These are phyloP conservation scores for Bhutanitis thaidina DNA, from an alignment of 2,888 invertebrate species.

Conservation along the genomic window DNA sequence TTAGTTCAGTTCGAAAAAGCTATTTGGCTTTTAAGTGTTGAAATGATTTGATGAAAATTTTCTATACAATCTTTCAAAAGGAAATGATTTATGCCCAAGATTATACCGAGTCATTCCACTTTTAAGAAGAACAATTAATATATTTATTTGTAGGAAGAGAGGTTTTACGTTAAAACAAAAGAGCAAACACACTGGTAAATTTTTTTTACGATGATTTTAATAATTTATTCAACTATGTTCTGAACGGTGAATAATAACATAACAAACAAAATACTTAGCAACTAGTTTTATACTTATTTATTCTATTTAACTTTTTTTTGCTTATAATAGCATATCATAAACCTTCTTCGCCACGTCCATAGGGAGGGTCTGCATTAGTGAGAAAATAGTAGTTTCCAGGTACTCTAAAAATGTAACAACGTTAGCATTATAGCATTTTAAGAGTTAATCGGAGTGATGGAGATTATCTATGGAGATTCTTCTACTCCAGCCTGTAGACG, in stretches of 20 bases:
- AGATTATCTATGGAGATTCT: too few species aligned
- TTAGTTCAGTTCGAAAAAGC: constrained; percentile 51
- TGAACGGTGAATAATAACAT: not conserved
- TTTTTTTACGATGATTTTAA: not conserved
- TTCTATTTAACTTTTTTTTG: too few species aligned
- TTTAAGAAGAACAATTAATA: constrained; percentile 2
- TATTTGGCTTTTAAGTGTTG: constrained; percentile 64
- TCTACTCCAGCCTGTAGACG: too few species aligned
- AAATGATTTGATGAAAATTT: constrained; percentile 58
- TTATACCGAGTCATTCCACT: constrained; percentile 34
- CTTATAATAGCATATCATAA: constrained; percentile 34
- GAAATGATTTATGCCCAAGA: constrained; percentile 7
- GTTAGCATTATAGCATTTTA: constrained; percentile 7
- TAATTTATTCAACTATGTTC: not conserved
- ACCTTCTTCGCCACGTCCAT: constrained; percentile 53
- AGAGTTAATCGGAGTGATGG: too few species aligned
- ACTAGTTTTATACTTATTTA: too few species aligned
- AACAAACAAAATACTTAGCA: not conserved
- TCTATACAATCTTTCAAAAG: constrained; percentile 31
- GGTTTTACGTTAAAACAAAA: not conserved
- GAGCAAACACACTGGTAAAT: not conserved
- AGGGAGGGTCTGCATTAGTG: constrained; percentile 48
- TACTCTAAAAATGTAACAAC: constrained; percentile 26
- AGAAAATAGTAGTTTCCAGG: constrained; percentile 60
- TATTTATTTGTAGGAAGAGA: not conserved